These are phyloP conservation scores for Melanargia galathea DNA, from an alignment of 2,888 invertebrate species.

Conservation along the genomic window DNA sequence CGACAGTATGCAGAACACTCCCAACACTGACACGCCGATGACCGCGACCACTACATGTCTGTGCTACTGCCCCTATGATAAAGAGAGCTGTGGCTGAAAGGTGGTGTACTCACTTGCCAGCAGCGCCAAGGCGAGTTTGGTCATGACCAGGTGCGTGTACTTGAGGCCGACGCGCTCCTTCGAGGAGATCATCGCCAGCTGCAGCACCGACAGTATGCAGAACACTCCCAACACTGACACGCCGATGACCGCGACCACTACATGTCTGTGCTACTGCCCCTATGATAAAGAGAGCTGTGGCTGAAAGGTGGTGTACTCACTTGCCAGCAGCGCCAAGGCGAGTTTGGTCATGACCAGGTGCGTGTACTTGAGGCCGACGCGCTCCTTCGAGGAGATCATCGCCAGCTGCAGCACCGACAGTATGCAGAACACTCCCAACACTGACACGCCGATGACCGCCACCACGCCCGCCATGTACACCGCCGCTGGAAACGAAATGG, in stretches of 20 bases:
- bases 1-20: slow-evolving; percentile 79
- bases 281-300: too few species aligned
- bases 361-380: slow-evolving; percentile 88
- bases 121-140: slow-evolving; percentile 90
- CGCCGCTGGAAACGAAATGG: slow-evolving; percentile 81
- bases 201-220: slow-evolving; percentile 87
- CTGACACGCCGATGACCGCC: slow-evolving; percentile 87
- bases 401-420: slow-evolving; percentile 92
- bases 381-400: slow-evolving; percentile 93
- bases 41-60: too few species aligned
- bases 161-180: slow-evolving; percentile 90
- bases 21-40: too few species aligned
- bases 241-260: too few species aligned
- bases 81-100: too few species aligned
- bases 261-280: too few species aligned
- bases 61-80: too few species aligned
- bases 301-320: neutral
- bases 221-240: too few species aligned
- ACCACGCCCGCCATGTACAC: slow-evolving; percentile 92
- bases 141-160: slow-evolving; percentile 89
- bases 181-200: slow-evolving; percentile 93
- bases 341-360: neutral
- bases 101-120: too few species aligned
- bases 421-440: slow-evolving; percentile 89
- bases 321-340: neutral